A percentile compares a stretch with the other conserved stretches of the same genome.
These are phyloP conservation scores for Forpus xanthops DNA, from an alignment of 2,797 vertebrate species.

Conservation along the genomic window DNA sequence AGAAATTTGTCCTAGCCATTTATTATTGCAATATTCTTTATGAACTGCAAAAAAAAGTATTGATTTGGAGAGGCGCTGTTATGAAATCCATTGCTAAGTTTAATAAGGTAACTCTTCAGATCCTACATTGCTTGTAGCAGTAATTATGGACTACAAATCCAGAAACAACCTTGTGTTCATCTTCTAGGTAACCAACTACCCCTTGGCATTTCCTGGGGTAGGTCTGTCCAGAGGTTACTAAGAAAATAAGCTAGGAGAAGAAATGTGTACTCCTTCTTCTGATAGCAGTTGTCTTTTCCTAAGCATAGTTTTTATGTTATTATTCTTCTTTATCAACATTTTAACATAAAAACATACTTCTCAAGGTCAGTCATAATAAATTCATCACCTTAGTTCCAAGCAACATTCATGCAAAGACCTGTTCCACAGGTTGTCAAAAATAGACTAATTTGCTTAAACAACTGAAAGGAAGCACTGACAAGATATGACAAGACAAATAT, in stretches of 20 bases:
- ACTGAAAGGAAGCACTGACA: neutral
- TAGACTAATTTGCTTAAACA: neutral
- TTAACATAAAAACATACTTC: neutral
- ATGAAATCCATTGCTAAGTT: neutral
- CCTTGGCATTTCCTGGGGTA: neutral
- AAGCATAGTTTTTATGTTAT: neutral
- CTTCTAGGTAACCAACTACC: neutral
- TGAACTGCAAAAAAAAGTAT: neutral
- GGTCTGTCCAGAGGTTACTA: neutral
- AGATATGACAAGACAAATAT: neutral
- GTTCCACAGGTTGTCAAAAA: neutral
- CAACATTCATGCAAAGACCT: neutral
- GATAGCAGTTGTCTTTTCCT: neutral
- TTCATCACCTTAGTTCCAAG: neutral
- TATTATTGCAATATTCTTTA: neutral
- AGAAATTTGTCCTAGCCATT: neutral
- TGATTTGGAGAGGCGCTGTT: neutral
- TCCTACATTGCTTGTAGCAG: neutral
- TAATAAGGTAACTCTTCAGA: neutral
- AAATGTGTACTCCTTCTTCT: neutral
- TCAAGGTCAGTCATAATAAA: neutral
- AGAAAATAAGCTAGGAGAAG: neutral
- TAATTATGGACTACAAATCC: neutral
- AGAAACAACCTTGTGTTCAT: neutral
- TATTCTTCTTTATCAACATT: neutral